Evolutionary conservation across 1,140 invertebrate species (phyloP).

Genomic region (Octopus sinensis): DNA sequence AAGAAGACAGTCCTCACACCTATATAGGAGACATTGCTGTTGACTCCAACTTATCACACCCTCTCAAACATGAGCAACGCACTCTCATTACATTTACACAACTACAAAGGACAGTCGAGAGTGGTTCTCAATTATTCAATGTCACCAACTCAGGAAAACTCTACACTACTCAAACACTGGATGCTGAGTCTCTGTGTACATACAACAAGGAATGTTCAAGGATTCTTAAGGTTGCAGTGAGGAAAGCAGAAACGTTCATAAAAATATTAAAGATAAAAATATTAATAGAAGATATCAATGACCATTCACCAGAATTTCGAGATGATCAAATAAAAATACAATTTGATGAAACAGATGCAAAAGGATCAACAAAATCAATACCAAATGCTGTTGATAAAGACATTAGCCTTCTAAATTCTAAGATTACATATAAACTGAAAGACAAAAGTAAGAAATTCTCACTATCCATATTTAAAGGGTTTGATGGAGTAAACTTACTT

Average conservation of each 20-base stretch:
- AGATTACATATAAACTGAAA: not conserved
- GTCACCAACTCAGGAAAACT: slow-evolving; percentile 70
- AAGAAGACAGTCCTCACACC: slow-evolving; percentile 23
- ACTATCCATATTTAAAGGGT: slow-evolving; percentile 28
- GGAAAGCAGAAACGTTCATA: not conserved
- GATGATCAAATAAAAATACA: slow-evolving; percentile 60
- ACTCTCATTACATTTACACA: not conserved
- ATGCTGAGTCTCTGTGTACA: not conserved
- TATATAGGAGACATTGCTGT: slow-evolving; percentile 39
- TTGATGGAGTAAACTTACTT: slow-evolving; percentile 37
- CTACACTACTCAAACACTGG: not conserved
- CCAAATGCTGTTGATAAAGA: slow-evolving; percentile 70
- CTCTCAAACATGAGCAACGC: slow-evolving; percentile 10
- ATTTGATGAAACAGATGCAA: slow-evolving; percentile 31
- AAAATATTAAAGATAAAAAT: slow-evolving; percentile 71
- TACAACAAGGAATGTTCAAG: not conserved
- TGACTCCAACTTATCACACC: slow-evolving; percentile 27
- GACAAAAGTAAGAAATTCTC: slow-evolving; percentile 66
- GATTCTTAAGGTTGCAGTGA: not conserved
- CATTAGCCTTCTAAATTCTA: slow-evolving; percentile 58
- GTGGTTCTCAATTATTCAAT: slow-evolving; percentile 62
- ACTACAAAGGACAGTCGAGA: not conserved
- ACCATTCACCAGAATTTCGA: slow-evolving; percentile 65
- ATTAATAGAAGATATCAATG: slow-evolving; percentile 87
- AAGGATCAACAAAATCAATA: slow-evolving; percentile 24